These are phyloP conservation scores for Drosophila pseudoobscura DNA, from an alignment of 1,140 invertebrate species.

Conservation along the genomic window DNA sequence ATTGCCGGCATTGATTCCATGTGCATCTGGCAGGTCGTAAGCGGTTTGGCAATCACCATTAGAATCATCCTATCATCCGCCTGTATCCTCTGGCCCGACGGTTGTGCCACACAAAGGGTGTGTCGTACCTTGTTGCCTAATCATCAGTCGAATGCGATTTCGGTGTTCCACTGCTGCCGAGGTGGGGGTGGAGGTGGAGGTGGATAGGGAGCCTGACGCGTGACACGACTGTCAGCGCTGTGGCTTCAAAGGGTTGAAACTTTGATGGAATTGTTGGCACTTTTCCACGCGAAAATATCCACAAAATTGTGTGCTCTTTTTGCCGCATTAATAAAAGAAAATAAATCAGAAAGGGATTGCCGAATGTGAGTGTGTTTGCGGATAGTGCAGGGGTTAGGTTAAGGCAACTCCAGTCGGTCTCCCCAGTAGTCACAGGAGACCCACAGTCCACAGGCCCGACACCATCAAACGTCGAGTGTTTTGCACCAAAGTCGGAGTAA, in stretches of 20 bases:
- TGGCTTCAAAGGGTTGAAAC: conserved; percentile 65
- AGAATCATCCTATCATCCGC: conserved; percentile 12
- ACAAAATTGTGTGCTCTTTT: conserved; percentile 21
- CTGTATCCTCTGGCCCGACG: neutral
- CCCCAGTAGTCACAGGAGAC: conserved; percentile 45
- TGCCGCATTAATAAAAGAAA: conserved; percentile 64
- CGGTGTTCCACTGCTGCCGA: conserved; percentile 19
- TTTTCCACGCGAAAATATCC: conserved; percentile 59
- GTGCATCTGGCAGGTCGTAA: conserved; percentile 50
- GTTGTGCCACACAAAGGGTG: too few species aligned
- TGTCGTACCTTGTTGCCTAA: conserved; percentile 11
- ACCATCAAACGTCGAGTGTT: conserved; percentile 36
- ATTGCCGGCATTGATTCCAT: conserved; percentile 65
- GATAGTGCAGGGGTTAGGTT: conserved; percentile 24
- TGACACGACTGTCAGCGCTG: conserved; percentile 53
- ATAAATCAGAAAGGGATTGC: conserved; percentile 24
- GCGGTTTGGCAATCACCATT: conserved; percentile 78
- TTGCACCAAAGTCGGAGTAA: conserved; percentile 25
- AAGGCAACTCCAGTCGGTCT: neutral
- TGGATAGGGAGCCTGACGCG: conserved; percentile 5
- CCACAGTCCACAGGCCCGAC: conserved; percentile 3
- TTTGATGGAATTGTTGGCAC: conserved; percentile 72
- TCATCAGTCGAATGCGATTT: conserved; percentile 58
- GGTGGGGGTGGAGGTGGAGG: neutral
- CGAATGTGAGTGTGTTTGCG: conserved; percentile 1